Evolutionary conservation across 2,113 vertebrate genomes (phyloP), one percentile per base, ranked within the genome.

Genomic region (Chamaetylas fuelleborni): DNA sequence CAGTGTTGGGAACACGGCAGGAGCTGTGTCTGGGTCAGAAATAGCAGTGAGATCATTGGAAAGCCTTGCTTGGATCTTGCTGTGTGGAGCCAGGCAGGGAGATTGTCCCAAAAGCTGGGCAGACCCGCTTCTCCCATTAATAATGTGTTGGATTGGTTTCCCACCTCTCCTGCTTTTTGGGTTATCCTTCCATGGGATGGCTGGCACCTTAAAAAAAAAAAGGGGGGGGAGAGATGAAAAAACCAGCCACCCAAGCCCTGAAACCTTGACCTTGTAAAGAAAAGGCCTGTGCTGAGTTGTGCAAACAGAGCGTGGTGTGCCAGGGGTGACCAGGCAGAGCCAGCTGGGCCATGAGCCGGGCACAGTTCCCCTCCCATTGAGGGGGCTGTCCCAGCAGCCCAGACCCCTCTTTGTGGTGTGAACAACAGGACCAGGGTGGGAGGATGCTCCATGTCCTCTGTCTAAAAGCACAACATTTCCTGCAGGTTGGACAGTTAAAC

Each of bases 191-290:
- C 7, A 7, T 20, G 33, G 43, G 11, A 40, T 40, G 6, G 57
- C 54, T 60, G 86, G 29, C 38, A 34, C 33, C 6, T 70, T 38
- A 53, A 36, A 47, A 50, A 72, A 42, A 48, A 65, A 36, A 70
- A 5, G 19, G 34, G 6, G 2, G 5, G 3, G 8, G 2, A 12
- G 4, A 14, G 11, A 5, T 11, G 5, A 15, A 6, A 14, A 36
- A 3, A 4, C 3, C 18, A 71, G 10, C 14, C 34, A 31, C 18
- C 4, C n/a, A 62, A 91, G 16, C 47, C 53, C 57, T 79, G 60
- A 69, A 85, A 85, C 90, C 61, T 53, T 85, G 84, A 90, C 79
- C 92, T 92, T 92, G 3, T 14, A 64, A 91, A 71, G 70, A 38
- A 81, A 71, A 78, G 29, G 31, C 28, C 26, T 14, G 54, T 57